Evolutionary conservation across 92 coral and sea anemone species (phyloP).

Genomic region (Ricordea florida): DNA sequence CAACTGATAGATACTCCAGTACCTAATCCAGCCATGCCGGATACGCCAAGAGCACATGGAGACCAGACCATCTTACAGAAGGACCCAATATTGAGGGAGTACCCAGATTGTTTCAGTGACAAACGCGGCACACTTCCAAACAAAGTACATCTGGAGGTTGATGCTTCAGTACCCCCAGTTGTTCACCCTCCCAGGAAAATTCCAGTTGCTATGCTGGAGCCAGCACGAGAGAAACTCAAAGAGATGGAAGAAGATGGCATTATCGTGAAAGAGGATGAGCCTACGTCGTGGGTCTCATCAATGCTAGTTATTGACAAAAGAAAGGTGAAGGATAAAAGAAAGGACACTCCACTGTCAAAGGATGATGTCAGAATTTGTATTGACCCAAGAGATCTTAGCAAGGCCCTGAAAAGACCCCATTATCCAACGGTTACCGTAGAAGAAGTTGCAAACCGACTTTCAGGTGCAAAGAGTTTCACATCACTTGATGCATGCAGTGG

Average conservation of each 20-base stretch:
- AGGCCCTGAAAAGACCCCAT: no score
- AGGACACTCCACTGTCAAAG: not conserved
- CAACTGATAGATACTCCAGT: constrained; percentile 15
- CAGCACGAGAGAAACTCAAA: constrained; percentile 27
- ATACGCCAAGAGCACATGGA: not conserved
- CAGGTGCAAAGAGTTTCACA: no score
- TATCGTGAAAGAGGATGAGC: not conserved
- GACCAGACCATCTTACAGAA: not conserved
- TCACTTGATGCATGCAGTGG: no score
- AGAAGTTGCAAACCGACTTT: no score
- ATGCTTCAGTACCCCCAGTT: no score
- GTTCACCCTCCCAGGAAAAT: constrained; percentile 26
- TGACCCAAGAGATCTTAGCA: no score
- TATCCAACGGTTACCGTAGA: no score
- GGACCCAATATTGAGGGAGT: constrained; percentile 12
- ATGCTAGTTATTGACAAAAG: not conserved
- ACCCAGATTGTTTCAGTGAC: constrained; percentile 16
- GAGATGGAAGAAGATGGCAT: constrained; percentile 66
- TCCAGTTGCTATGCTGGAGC: constrained; percentile 8
- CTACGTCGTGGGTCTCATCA: not conserved
- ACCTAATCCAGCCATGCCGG: not conserved
- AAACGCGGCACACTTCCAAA: no score
- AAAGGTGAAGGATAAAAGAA: not conserved
- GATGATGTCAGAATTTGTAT: not conserved
- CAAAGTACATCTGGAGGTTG: no score